Base-by-base conservation (phyloP, 2,888 invertebrate genomes). In the Acleris sparsana region DNA sequence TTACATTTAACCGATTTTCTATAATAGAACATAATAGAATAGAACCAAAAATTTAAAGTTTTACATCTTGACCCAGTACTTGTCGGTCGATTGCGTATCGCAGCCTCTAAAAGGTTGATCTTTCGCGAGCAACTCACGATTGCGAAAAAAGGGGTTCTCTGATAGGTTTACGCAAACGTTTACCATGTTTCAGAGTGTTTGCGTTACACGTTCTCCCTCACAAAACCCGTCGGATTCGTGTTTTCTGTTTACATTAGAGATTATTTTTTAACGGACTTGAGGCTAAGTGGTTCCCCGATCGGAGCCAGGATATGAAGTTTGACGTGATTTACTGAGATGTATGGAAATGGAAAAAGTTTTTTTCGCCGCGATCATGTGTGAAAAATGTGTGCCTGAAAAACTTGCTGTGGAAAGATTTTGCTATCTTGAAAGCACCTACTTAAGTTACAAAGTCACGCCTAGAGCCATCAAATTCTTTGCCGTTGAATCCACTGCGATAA, bases 71-170 rank as follows among this genome's bases (percentile, higher is more conserved):
- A 29, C 29, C 29, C 2, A 33, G 33, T 29, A 46, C 48, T n/a
- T n/a, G n/a, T n/a, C 11, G 7, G 13, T 58, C 58, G 20, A 3
- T 1, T 9, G 11, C 46, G 57, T 29, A 9, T 48, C 57, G 57
- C 46, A 3, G 7, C 7, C 13, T 17, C 11, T 48, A 48, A 46
- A 29, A 17, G 9, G 16, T 5, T n/a, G 22, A 11, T 1, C 46
- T 9, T 11, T 0, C 17, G 18, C 18, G 17, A 9, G 25, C 57
- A 22, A 25, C 25, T 20, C 13, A 48, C 44, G 57, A 57, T 57
- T 57, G 57, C 25, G 57, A 46, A 57, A 57, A 57, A 57, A 56
- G 39, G 44, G 57, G 57, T 57, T 57, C 17, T 18, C 48, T 17
- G 20, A 58, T 33, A 29, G 58, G 48, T 58, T 58, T 48, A 25